These are phyloP conservation scores for Beris chalybata DNA, from an alignment of 2,888 invertebrate genomes.

Conservation along the genomic window DNA sequence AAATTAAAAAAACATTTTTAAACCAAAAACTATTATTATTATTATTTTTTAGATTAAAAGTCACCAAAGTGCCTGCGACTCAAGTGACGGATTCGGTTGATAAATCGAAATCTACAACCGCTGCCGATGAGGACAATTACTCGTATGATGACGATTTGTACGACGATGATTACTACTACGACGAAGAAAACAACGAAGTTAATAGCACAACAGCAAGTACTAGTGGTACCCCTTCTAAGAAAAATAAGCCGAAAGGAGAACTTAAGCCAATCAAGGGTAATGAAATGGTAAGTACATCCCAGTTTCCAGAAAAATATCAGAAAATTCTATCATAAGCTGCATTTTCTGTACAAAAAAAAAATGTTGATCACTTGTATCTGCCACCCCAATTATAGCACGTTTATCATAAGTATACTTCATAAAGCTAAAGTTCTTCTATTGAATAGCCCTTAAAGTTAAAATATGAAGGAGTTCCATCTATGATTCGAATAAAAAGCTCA, in stretches of 20 bases:
- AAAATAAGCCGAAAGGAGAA: conserved; percentile 21
- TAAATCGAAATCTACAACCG: background rate
- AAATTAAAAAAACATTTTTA: background rate
- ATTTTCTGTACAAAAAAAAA: background rate
- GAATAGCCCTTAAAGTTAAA: too few relatives aligned
- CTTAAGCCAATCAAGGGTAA: conserved; percentile 17
- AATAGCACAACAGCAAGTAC: conserved; percentile 39
- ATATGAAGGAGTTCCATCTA: too few relatives aligned
- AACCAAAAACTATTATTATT: background rate
- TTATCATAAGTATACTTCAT: too few relatives aligned
- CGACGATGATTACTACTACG: conserved; percentile 43
- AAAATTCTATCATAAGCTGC: too few relatives aligned
- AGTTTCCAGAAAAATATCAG: background rate
- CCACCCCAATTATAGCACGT: background rate
- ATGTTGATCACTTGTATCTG: too few relatives aligned
- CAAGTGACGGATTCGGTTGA: conserved; percentile 37
- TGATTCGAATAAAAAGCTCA: too few relatives aligned
- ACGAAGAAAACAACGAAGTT: conserved; percentile 46
- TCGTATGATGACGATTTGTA: conserved; percentile 36
- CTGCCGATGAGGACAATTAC: conserved; percentile 31
- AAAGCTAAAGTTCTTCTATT: too few relatives aligned
- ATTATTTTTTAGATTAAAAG: conserved; percentile 45
- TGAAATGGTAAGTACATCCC: conserved; percentile 20
- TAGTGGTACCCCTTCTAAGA: background rate
- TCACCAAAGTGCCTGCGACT: conserved; percentile 44